Base-by-base conservation (phyloP, 2,113 vertebrate genomes). In the Pteropus alecto region DNA sequence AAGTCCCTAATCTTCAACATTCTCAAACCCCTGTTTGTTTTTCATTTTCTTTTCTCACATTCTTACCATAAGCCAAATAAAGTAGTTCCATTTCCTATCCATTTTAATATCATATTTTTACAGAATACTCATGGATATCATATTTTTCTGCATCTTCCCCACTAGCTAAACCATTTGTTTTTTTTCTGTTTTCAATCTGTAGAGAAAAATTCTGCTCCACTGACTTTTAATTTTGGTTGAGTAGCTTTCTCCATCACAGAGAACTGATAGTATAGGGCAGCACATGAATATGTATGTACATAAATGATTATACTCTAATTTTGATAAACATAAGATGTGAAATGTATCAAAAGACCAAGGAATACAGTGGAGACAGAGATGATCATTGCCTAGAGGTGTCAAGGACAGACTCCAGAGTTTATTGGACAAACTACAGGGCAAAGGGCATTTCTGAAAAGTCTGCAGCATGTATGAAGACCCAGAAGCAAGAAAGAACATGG, bases 11-110 rank as follows among this genome's bases (percentile, higher is more conserved):
- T 96, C 93, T 97, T 96, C 68, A 82, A 96, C 81, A 88, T 96
- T 92, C 46, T 89, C 93, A 87, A 91, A 48, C 73, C 63, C 22
- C 54, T 38, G 93, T 76, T 97, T 97, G 85, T 96, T 97, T 96
- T 96, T 78, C 67, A 81, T 6, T 76, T 96, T 97, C n/a, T 38
- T 97, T 96, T 87, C 94, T 93, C 91, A 94, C 91, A 96, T 95
- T 98, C 93, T 78, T 95, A 35, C 71, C 71, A 93, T 95, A 78
- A 87, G 85, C 81, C 96, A 97, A 97, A 97, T 96, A 98, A 97
- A 97, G 97, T 96, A 97, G 85, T 89, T 94, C 96, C 92, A 97
- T 97, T 97, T 97, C 95, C 94, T 96, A 91, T 94, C 86, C 61
- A 88, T 92, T 97, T 97, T 90, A 91, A 94, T 95, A 93, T 88